Evolutionary conservation across 2,888 invertebrate genomes (phyloP).

Genomic region (Acleris literana): DNA sequence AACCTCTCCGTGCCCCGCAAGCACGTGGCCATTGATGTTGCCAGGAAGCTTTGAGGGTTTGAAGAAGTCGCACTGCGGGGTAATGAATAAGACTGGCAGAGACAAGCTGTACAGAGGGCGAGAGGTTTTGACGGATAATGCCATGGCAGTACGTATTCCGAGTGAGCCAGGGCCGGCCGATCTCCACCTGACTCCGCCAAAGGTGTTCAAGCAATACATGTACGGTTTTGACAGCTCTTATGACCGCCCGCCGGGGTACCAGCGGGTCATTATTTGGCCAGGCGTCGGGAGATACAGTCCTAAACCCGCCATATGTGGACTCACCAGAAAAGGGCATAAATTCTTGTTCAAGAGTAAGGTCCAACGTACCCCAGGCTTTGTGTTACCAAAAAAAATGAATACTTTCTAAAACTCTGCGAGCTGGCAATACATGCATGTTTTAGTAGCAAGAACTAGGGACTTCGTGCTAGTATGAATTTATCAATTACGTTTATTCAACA

Average conservation of each 20-base stretch:
- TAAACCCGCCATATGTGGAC: slow-evolving; percentile 45
- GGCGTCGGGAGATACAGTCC: slow-evolving; percentile 68
- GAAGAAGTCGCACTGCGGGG: slow-evolving; percentile 61
- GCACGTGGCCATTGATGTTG: slow-evolving; percentile 65
- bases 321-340: slow-evolving; percentile 63
- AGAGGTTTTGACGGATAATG: slow-evolving; percentile 73
- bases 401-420: slow-evolving; percentile 52
- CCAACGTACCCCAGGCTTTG: slow-evolving; percentile 64
- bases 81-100: slow-evolving; percentile 69
- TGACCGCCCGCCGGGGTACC: slow-evolving; percentile 66
- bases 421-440: too few species aligned
- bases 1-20: slow-evolving; percentile 55
- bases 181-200: slow-evolving; percentile 58
- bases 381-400: slow-evolving; percentile 64
- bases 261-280: slow-evolving; percentile 68
- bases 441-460: too few species aligned
- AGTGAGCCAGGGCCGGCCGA: slow-evolving; percentile 80
- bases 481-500: too few species aligned
- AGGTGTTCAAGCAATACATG: slow-evolving; percentile 53
- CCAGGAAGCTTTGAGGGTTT: slow-evolving; percentile 63
- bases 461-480: too few species aligned
- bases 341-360: slow-evolving; percentile 67
- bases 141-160: slow-evolving; percentile 74
- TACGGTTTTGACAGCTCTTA: slow-evolving; percentile 69
- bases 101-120: slow-evolving; percentile 67